Conservation (phyloP, 2,888 invertebrate species). For the Gryllus longicercus region DNA sequence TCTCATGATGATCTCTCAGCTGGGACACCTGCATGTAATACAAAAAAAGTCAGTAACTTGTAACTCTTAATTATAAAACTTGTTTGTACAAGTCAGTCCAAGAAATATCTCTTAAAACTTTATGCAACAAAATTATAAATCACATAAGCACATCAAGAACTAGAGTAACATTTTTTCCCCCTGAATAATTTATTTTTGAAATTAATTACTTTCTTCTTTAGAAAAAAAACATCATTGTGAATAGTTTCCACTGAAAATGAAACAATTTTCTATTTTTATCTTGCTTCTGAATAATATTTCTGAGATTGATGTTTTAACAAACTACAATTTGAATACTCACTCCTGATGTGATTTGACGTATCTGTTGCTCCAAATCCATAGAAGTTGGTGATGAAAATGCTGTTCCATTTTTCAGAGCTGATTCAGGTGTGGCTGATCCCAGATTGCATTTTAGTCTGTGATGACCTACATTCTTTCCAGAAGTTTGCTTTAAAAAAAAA, state of each 20-base stretch:
- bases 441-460: conserved; percentile 66
- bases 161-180: too few species aligned
- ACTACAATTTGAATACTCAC: conserved; percentile 18
- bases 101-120: too few species aligned
- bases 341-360: conserved; percentile 30
- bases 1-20: conserved; percentile 49
- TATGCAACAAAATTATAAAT: too few species aligned
- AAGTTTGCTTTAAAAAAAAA: conserved; percentile 45
- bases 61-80: too few species aligned
- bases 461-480: conserved; percentile 62
- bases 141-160: too few species aligned
- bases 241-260: too few species aligned
- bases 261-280: too few species aligned
- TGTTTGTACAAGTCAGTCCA: background rate
- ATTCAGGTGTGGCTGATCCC: conserved; percentile 26
- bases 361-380: conserved; percentile 38
- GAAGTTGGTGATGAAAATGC: conserved; percentile 34
- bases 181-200: background rate
- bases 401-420: conserved; percentile 42
- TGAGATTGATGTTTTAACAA: too few species aligned
- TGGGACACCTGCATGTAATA: conserved; percentile 45
- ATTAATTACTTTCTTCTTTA: conserved; percentile 32
- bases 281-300: too few species aligned
- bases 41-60: conserved; percentile 22
- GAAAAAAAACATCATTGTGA: background rate